These are phyloP conservation scores for Eupithecia centaureata DNA, from an alignment of 2,888 invertebrate genomes.

Conservation along the genomic window DNA sequence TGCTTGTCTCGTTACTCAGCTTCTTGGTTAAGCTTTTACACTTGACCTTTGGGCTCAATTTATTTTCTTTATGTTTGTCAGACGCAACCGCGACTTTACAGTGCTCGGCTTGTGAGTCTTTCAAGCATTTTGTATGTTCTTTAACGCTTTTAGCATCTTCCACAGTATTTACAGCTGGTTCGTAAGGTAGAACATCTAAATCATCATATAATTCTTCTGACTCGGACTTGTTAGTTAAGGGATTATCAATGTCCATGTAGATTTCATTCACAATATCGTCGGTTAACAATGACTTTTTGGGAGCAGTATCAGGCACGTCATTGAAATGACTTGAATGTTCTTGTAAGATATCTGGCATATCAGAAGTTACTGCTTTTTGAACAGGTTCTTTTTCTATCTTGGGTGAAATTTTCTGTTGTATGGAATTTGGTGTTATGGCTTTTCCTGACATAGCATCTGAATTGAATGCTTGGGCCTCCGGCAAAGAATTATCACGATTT, in stretches of 20 bases:
- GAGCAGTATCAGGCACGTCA: constrained; percentile 4
- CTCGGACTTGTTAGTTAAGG: constrained; percentile 52
- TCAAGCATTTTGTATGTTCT: constrained; percentile 30
- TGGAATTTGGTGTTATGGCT: background rate
- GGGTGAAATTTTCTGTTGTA: background rate
- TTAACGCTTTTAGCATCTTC: constrained; percentile 20
- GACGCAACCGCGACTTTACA: constrained; percentile 7
- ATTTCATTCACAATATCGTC: constrained; percentile 49
- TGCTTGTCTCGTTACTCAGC: constrained; percentile 6
- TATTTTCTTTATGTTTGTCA: constrained; percentile 12
- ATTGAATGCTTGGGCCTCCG: background rate
- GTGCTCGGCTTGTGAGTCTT: background rate
- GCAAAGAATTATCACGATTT: background rate
- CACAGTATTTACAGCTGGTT: constrained; percentile 17
- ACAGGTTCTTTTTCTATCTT: background rate
- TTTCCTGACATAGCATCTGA: background rate
- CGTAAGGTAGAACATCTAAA: constrained; percentile 19
- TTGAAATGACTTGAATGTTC: background rate
- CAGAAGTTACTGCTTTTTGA: constrained; percentile 1
- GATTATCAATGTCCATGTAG: constrained; percentile 57
- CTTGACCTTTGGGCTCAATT: constrained; percentile 7
- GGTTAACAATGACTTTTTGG: constrained; percentile 13
- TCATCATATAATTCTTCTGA: constrained; percentile 54
- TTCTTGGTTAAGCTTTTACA: constrained; percentile 9
- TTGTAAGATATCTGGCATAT: constrained; percentile 16